Conservation (phyloP, 2,797 vertebrate genomes). For the Buceros bicornis region DNA sequence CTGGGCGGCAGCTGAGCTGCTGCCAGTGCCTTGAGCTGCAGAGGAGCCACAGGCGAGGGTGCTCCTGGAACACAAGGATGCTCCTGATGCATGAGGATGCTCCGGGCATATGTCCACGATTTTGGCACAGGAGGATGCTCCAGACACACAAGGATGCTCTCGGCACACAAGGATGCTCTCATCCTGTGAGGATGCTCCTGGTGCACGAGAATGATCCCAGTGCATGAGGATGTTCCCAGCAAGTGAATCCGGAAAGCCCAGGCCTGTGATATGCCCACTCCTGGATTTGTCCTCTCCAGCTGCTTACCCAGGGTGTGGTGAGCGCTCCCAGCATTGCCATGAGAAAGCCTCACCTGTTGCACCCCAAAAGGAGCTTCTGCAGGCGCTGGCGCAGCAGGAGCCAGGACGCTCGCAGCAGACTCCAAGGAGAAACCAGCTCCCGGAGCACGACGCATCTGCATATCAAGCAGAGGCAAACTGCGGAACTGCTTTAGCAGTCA, state of each 20-base stretch:
- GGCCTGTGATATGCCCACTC: fast-evolving
- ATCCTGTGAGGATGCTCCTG: neutral
- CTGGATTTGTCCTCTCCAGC: too few species aligned
- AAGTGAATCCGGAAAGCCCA: fast-evolving
- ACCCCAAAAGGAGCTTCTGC: neutral
- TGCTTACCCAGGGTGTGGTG: fast-evolving
- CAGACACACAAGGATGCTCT: neutral
- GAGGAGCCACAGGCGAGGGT: neutral
- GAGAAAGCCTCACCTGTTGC: neutral
- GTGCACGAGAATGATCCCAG: neutral
- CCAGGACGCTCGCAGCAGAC: fast-evolving
- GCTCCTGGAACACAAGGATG: neutral
- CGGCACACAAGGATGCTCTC: neutral
- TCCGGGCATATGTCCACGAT: neutral
- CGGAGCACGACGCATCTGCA: neutral
- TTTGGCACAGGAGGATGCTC: fast-evolving
- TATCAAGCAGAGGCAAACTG: neutral
- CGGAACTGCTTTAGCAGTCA: neutral
- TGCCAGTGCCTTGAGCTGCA: neutral
- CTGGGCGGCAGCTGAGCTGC: neutral
- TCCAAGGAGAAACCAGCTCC: neutral
- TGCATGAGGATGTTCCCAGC: too few species aligned
- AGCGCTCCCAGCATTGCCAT: fast-evolving
- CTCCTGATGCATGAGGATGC: neutral
- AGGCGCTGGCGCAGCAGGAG: neutral